Percentiles rank a stretch among this genome's conserved stretches.
Conservation (phyloP, 2,797 vertebrate genomes). For the Echeneis naucrates region DNA sequence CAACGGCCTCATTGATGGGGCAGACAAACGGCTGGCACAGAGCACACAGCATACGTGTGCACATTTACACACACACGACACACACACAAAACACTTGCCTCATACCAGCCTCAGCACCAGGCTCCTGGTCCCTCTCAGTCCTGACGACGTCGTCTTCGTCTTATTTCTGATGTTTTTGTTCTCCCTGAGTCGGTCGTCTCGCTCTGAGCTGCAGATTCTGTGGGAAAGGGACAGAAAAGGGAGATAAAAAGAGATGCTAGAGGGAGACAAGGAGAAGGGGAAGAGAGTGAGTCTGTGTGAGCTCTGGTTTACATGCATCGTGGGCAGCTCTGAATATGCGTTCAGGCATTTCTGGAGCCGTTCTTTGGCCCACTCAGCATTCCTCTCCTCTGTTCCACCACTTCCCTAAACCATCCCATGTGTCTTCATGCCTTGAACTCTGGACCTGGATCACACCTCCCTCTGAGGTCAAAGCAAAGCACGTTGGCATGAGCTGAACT, state of each 20-base stretch:
- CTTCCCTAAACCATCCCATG: conserved; percentile 20
- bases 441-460: conserved; percentile 11
- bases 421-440: conserved; percentile 22
- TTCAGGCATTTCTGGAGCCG: conserved; percentile 77
- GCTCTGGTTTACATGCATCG: conserved; percentile 69
- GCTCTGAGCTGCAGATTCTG: conserved; percentile 52
- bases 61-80: conserved; percentile 48
- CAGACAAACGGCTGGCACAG: conserved; percentile 74
- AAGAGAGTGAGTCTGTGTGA: conserved; percentile 73
- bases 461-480: conserved; percentile 23
- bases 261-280: conserved; percentile 52
- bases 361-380: conserved; percentile 82
- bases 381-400: conserved; percentile 67
- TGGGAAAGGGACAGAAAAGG: conserved; percentile 39
- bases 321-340: conserved; percentile 85
- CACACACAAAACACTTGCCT: conserved; percentile 82
- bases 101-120: conserved; percentile 85
- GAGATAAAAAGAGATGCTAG: conserved; percentile 51
- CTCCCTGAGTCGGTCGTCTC: conserved; percentile 49
- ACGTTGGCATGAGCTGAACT: conserved; percentile 19
- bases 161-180: conserved; percentile 33
- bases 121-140: conserved; percentile 72
- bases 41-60: conserved; percentile 69
- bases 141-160: conserved; percentile 40
- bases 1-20: conserved; percentile 75